These are phyloP conservation scores for Ferrisia virgata DNA, from an alignment of 2,888 invertebrate species.

Conservation along the genomic window DNA sequence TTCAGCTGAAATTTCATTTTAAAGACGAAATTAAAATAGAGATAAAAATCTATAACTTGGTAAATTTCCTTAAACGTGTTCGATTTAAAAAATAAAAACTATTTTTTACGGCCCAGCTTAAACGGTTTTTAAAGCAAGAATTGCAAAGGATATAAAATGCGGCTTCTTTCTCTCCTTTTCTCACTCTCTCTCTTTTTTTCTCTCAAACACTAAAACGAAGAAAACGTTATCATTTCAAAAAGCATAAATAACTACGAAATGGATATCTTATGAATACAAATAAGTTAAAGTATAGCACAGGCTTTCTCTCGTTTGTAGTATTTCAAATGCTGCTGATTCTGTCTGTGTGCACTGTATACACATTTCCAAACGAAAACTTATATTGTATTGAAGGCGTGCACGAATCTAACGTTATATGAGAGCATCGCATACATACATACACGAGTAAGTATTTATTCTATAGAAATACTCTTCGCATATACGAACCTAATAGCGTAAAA, in stretches of 20 bases:
- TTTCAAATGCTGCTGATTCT: neutral
- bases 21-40: constrained; percentile 19
- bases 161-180: neutral
- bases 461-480: neutral
- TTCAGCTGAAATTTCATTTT: neutral
- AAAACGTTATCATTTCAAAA: constrained; percentile 28
- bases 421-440: neutral
- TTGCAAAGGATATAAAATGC: constrained; percentile 10
- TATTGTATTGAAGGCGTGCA: neutral
- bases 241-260: constrained; percentile 26
- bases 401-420: neutral
- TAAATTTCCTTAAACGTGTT: constrained; percentile 28
- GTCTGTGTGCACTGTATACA: neutral
- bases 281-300: constrained; percentile 1
- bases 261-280: constrained; percentile 30
- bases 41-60: constrained; percentile 23
- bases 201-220: neutral
- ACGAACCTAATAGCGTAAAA: neutral
- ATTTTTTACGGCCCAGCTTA: constrained; percentile 1
- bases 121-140: constrained; percentile 18
- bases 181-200: neutral
- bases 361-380: neutral
- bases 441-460: neutral
- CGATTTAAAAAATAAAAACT: neutral
- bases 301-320: neutral